Evolutionary conservation across 2,888 invertebrate species (phyloP), one percentile per base, ranked within the genome.

Genomic region (Saturnia japonica): DNA sequence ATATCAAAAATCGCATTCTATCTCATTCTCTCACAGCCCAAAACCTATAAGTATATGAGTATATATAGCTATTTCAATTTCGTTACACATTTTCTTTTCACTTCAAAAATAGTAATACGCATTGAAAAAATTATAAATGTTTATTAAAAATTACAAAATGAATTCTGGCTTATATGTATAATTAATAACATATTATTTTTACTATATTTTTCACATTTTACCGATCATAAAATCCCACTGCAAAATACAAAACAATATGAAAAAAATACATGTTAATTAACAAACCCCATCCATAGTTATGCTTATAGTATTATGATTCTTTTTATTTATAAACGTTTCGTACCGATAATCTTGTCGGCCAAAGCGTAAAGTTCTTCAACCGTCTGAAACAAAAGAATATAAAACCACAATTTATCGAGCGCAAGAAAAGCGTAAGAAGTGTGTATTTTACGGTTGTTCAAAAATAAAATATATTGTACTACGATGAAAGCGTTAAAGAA

Each of bases 341-440:
- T 87, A 78, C 94, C 96, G 70, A 96, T 95, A 67, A 96, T 96
- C 84, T 95, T 94, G 83, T 96, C 96, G 6, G 96, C 96, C 77
- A 96, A 87, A 16, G 91, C 87, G 83, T 96, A 96, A 78, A 96
- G 91, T 80, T 96, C 96, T 78, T 96, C 96, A 68, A 96, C 96
- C 4, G 95, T 95, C 96, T 96, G 94, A 68, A 94, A 95, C 80
- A 77, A 77, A 82, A 22, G 28, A 43, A 12, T 28, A 28, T 28
- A 16, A 6, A 60, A 25, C 14, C 57, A 60, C 14, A 60, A 28
- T 28, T 60, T 28, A 60, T 9, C 14, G 28, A 11, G 47, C 47
- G 34, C 34, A 34, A 6, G 34, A 47, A 47, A 47, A 19, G 19
- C 19, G 19, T 19, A n/a, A 7, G 16, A 47, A 16, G 47, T n/a